These are phyloP conservation scores for Carassius carassius DNA, from an alignment of 2,113 vertebrate genomes.

Conservation along the genomic window DNA sequence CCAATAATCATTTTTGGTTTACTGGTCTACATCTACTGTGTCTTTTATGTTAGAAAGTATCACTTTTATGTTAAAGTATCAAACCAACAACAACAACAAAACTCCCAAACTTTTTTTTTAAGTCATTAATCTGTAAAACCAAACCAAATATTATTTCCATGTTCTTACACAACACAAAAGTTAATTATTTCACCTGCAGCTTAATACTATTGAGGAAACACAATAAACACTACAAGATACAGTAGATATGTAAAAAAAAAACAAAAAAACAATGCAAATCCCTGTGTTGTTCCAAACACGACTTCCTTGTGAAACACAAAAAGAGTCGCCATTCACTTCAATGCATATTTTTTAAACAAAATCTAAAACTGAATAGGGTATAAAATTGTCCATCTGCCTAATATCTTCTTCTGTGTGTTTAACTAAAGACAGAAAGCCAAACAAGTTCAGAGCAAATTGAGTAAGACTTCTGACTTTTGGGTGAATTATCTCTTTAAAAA, in stretches of 20 bases:
- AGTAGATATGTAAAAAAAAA: neutral
- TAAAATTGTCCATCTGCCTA: neutral
- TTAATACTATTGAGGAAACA: neutral
- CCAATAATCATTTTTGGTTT: neutral
- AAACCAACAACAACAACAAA: neutral
- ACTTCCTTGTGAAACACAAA: neutral
- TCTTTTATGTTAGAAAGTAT: no score
- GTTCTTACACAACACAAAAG: neutral
- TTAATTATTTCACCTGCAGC: neutral
- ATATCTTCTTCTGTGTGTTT: neutral
- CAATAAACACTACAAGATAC: neutral
- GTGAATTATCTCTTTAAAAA: neutral
- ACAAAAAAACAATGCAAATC: neutral
- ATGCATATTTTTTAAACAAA: neutral
- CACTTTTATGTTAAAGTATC: neutral
- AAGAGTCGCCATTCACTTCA: neutral
- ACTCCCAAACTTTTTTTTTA: neutral
- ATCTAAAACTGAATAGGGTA: neutral
- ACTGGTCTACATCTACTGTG: neutral
- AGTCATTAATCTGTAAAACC: neutral
- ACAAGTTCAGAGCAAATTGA: neutral
- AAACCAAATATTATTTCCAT: neutral
- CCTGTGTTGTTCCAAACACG: neutral
- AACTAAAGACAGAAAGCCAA: neutral
- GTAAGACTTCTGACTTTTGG: neutral